Conservation (phyloP, 1,140 invertebrate genomes). For the Drosophila littoralis region DNA sequence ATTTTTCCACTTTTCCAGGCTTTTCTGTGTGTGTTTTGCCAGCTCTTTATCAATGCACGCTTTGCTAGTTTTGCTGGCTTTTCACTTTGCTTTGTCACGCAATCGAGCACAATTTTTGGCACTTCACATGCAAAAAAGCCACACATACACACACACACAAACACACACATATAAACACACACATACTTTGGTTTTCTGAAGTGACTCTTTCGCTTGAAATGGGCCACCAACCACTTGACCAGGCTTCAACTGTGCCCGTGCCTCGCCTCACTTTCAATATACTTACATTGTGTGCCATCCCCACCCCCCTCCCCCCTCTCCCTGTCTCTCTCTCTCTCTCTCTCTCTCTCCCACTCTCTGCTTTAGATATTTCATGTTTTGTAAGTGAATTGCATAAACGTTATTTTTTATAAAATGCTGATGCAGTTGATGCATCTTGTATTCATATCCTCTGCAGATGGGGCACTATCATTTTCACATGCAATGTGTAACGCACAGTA, state of each 20-base stretch:
- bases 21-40: slow-evolving; percentile 2
- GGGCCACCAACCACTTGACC: slow-evolving; percentile 28
- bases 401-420: not conserved
- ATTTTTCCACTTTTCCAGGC: not conserved
- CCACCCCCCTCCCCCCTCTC: not conserved
- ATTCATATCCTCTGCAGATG: not conserved
- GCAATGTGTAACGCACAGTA: too few species aligned
- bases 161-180: slow-evolving; percentile 7
- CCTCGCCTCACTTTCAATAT: not conserved
- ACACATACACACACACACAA: slow-evolving; percentile 11
- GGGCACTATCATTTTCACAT: too few species aligned
- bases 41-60: slow-evolving; percentile 50
- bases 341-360: not conserved
- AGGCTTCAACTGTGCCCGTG: slow-evolving; percentile 3
- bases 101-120: slow-evolving; percentile 68
- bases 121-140: slow-evolving; percentile 56
- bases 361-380: slow-evolving; percentile 7
- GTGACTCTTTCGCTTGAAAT: slow-evolving; percentile 15
- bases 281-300: not conserved
- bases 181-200: not conserved
- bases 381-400: slow-evolving; percentile 1
- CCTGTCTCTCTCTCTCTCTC: not conserved
- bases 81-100: slow-evolving; percentile 72
- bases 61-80: slow-evolving; percentile 58
- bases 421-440: not conserved